phyloP scores from a whole-genome alignment of 23 tunicate genomes.

The Halocynthia aurantium region DNA sequence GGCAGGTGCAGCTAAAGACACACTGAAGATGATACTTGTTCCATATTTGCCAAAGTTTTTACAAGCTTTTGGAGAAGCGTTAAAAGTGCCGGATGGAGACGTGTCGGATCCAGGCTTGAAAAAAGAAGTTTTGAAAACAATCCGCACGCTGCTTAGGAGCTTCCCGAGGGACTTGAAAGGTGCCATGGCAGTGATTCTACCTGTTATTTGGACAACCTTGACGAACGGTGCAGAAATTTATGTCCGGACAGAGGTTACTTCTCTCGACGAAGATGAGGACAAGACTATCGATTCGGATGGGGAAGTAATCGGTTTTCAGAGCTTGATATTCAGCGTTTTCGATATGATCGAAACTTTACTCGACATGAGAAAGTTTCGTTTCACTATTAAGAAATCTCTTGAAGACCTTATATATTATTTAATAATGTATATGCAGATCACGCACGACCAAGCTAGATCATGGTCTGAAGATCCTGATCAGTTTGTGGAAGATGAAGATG shows the following conservation, averaged over 20 bases:
- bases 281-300: conserved; percentile 73
- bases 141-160: conserved; percentile 36
- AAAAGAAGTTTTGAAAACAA: conserved; percentile 61
- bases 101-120: conserved; percentile 64
- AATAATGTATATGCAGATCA: conserved; percentile 84
- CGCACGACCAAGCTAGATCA: conserved; percentile 54
- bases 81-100: conserved; percentile 53
- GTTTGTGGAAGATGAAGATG: conserved; percentile 95
- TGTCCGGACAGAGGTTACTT: conserved; percentile 53
- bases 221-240: conserved; percentile 57
- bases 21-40: conserved; percentile 11
- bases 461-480: conserved; percentile 95
- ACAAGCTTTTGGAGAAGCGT: conserved; percentile 40
- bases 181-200: conserved; percentile 42
- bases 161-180: conserved; percentile 45
- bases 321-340: conserved; percentile 48
- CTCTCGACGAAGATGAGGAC: conserved; percentile 48
- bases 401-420: conserved; percentile 63
- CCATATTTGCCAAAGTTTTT: conserved; percentile 56
- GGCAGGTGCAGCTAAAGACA: conserved; percentile 20
- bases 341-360: conserved; percentile 70
- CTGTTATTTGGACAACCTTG: conserved; percentile 70
- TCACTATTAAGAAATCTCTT: conserved; percentile 61
- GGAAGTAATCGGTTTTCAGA: conserved; percentile 70
- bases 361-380: conserved; percentile 29